phyloP scores from a whole-genome alignment of 2,888 invertebrate genomes.

The Xestia xanthographa region DNA sequence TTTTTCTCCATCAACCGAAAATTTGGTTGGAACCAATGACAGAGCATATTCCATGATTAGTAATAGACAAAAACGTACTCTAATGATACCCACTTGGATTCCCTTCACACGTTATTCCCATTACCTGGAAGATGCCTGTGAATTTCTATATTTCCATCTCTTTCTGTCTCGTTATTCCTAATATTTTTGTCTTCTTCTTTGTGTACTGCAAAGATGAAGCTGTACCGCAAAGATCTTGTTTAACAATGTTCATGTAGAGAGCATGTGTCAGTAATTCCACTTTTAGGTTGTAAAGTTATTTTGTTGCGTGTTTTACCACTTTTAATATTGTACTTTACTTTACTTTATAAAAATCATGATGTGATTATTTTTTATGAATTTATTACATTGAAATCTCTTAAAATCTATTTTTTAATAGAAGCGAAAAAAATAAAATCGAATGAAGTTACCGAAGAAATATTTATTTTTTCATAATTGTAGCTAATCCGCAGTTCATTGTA shows the following conservation, averaged over 20 bases:
- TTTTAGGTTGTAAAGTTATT: slow-evolving; percentile 5
- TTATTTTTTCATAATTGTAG: background rate
- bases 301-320: background rate
- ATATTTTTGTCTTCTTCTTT: slow-evolving; percentile 73
- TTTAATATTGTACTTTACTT: background rate
- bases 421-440: too few relatives aligned
- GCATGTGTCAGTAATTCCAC: slow-evolving; percentile 59
- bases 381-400: too few relatives aligned
- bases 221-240: slow-evolving; percentile 82
- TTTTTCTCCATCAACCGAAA: slow-evolving; percentile 27
- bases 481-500: background rate
- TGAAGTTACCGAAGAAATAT: background rate
- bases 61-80: slow-evolving; percentile 78
- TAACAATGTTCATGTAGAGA: slow-evolving; percentile 75
- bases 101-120: slow-evolving; percentile 86
- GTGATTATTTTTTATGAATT: background rate
- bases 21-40: slow-evolving; percentile 63
- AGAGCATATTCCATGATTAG: slow-evolving; percentile 75
- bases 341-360: background rate
- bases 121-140: slow-evolving; percentile 84
- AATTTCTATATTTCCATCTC: slow-evolving; percentile 74
- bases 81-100: slow-evolving; percentile 85
- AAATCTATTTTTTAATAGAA: too few relatives aligned
- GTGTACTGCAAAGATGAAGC: too few relatives aligned
- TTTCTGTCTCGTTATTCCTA: slow-evolving; percentile 61